Base-by-base conservation (phyloP, 2,888 invertebrate genomes). In the Ethmia dodecea region DNA sequence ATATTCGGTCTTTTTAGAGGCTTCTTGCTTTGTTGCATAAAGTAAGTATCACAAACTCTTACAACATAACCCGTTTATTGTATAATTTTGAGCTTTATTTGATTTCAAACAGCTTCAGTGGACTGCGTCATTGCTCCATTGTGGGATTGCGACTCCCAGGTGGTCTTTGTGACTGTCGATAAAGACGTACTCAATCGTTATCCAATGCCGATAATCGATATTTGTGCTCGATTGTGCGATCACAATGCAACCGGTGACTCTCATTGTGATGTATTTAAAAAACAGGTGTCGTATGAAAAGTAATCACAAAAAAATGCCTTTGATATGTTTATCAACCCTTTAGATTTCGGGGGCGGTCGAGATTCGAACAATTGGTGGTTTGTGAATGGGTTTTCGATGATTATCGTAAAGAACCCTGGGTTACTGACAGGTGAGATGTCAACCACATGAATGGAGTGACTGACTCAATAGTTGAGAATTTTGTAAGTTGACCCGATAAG, bases 241-340 rank as follows among this genome's bases (percentile, higher is more conserved):
- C 56, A 83, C 79, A 86, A 86, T 65, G 53, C 67, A 46, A 47
- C 49, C 50, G 62, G 55, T 60, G 67, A 64, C 63, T 70, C 60
- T 60, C 55, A 64, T 73, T 69, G 67, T 75, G n/a, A n/a, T 62
- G 53, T 49, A 45, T 53, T 59, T 58, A 62, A 76, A 67, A 81
- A 81, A 81, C 83, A 84, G 81, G 86, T 84, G 78, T 72, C 58
- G 55, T 57, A 55, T 58, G 46, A 40, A 53, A 53, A 49, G 53
- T 59, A 61, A 59, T 47, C 51, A 47, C 54, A 49, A 47, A 63
- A 71, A 66, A 64, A 66, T 51, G 52, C 67, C 64, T 78, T 84
- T 84, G 83, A 84, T 81, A 83, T 83, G 77, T 84, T 84, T 84
- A 84, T 84, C 81, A 80, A 78, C 74, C 75, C 78, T 79, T 80